Evolutionary conservation across 30 jellyfish, hydroid and myxozoan genomes (phyloP).

Genomic region (Aurelia coerulea): DNA sequence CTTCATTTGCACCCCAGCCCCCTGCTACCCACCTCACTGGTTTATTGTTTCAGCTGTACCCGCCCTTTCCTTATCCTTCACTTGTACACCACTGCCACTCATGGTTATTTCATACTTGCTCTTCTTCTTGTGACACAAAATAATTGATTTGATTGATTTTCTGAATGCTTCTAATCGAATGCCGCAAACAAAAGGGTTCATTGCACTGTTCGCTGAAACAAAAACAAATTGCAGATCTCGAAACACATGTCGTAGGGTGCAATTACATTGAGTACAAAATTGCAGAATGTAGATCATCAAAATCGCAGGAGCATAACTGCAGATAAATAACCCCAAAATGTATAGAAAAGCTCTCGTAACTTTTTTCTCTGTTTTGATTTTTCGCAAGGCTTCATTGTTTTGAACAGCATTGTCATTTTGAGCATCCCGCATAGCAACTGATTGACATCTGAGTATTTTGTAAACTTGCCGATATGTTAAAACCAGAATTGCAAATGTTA

Average conservation of each 20-base stretch:
- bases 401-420: too few species aligned
- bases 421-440: too few species aligned
- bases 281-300: slow-evolving; percentile 70
- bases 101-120: not conserved
- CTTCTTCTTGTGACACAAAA: slow-evolving; percentile 14
- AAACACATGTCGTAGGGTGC: slow-evolving; percentile 76
- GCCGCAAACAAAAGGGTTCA: slow-evolving; percentile 88
- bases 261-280: slow-evolving; percentile 72
- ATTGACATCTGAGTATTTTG: too few species aligned
- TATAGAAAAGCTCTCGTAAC: slow-evolving; percentile 70
- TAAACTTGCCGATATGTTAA: too few species aligned
- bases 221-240: slow-evolving; percentile 84
- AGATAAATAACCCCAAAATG: slow-evolving; percentile 63
- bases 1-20: not conserved
- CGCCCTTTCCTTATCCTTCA: not conserved
- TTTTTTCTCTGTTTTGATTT: slow-evolving; percentile 37
- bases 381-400: not conserved
- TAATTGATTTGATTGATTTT: slow-evolving; percentile 56
- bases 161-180: slow-evolving; percentile 80
- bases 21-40: not conserved
- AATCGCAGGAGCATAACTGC: slow-evolving; percentile 83
- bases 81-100: not conserved
- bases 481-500: slow-evolving; percentile 49
- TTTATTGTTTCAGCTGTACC: not conserved
- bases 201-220: slow-evolving; percentile 77